Evolutionary conservation across 1,140 invertebrate species (phyloP), one percentile per base, ranked within the genome.

Genomic region (Thaumatotibia leucotreta): DNA sequence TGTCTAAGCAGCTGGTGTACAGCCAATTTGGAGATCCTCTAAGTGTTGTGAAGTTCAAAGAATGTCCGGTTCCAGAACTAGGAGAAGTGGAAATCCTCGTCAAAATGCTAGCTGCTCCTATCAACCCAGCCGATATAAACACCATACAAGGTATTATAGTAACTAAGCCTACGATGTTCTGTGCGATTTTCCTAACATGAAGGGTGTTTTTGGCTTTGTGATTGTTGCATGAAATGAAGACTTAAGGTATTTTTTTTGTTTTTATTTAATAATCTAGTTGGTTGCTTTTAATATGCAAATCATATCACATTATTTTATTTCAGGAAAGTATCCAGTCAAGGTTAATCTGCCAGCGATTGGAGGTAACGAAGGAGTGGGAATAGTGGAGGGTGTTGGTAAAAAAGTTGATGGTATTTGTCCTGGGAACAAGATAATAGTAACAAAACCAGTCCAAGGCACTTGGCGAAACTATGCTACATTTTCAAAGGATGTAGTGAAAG

Each of bases 71-170:
- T 10, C 79, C 79, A 1, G 73, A 84, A 1, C 63, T 95, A 23
- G 75, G 91, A 22, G 77, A 89, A 49, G 93, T 93, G n/a, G 85
- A 91, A 63, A 94, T 96, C 2, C 77, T 97, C 14, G 94, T 99
- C 0, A 95, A 96, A 91, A 97, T 99, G 94, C 72, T 99, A 33
- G 95, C 97, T 33, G 94, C 98, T 2, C 97, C 98, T 4, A 94
- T 99, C 1, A 99, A 99, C 91, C 98, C 99, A 17, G 97, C 98
- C 2, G 99, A 99, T 86, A 98, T 99, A n/a, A 99, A 99, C 83
- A 98, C 96, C 54, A 97, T 99, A 75, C 97, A 99, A 93, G 99
- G 97, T 77, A 89, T 63, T 14, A 54, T 31, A 70, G 70, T 64
- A 66, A 69, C 14, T 8, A 45, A n/a, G n/a, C 5, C 20, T 1